Evolutionary conservation across 2,113 vertebrate genomes (phyloP).

Genomic region (Nycticorax nycticorax): DNA sequence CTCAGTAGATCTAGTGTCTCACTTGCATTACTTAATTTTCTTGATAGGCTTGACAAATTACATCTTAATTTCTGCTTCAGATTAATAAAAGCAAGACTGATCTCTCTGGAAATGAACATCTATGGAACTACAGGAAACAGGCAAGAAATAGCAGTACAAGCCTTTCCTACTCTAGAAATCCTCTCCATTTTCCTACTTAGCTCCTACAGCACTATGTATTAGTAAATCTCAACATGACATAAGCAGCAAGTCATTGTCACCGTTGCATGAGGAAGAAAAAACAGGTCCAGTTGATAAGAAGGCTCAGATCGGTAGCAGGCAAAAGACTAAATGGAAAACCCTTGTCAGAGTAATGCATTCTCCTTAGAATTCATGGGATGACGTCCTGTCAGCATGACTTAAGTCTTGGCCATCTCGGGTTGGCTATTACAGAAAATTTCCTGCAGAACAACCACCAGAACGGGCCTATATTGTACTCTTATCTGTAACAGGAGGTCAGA

Average conservation of each 20-base stretch:
- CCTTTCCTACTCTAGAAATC: fast-evolving
- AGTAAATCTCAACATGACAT: neutral
- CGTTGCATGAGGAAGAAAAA: neutral
- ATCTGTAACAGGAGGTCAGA: neutral
- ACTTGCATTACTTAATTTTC: neutral
- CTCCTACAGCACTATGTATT: neutral
- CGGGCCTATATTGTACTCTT: neutral
- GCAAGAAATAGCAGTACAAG: neutral
- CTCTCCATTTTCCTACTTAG: neutral
- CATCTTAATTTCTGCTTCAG: neutral
- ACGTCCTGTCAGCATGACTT: neutral
- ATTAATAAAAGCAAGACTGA: neutral
- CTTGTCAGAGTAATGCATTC: neutral
- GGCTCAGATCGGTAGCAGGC: neutral
- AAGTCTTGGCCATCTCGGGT: neutral
- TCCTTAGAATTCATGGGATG: neutral
- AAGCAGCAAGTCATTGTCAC: neutral
- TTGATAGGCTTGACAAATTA: neutral
- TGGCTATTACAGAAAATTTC: neutral
- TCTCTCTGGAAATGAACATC: neutral
- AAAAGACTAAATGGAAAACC: neutral
- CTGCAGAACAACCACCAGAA: neutral
- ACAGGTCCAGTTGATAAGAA: neutral
- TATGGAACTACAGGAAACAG: neutral
- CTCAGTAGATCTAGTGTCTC: neutral